Evolutionary conservation across 92 coral and sea anemone species (phyloP), one percentile per base, ranked within the genome.

Genomic region (Diadumene lineata): DNA sequence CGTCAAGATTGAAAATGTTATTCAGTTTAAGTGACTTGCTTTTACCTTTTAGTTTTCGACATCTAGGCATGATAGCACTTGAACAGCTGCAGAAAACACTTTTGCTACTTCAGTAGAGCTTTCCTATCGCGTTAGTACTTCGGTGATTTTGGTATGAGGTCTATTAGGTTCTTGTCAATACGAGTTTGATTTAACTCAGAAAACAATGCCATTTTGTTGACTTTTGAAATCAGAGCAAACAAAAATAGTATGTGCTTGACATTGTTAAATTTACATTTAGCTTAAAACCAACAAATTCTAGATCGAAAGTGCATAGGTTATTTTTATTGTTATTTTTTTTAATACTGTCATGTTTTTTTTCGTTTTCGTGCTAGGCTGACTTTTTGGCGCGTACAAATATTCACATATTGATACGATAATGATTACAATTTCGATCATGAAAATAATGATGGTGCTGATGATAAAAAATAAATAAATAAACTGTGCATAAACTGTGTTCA

Each of bases 121-220:
- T 56, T n/a, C n/a, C n/a, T n/a, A n/a, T n/a, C n/a, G n/a, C n/a
- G n/a, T n/a, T n/a, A n/a, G n/a, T n/a, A n/a, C n/a, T n/a, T 11
- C 10, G 43, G 75, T 70, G 32, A 70, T 32, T 33, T 27, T 50
- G 64, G 72, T 64, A 73, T 81, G 80, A 61, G 68, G 10, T 62
- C n/a, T n/a, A n/a, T n/a, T n/a, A n/a, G n/a, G n/a, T n/a, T n/a
- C n/a, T 66, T 7, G 58, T 51, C 64, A 43, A 27, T 27, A 69
- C 78, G 31, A 28, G 75, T 18, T 29, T 51, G 64, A 28, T 28
- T 28, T 28, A 27, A 60, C 29, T 30, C 31, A n/a, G 8, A 27
- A 27, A 31, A 62, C 43, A 27, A 62, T 21, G 68, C 6, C 4
- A 27, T 28, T 28, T 26, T 62, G 38, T 28, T 62, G 38, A 30